A percentile compares a stretch with the other conserved stretches of the same genome.
Evolutionary conservation across 2,797 vertebrate species (phyloP).

Genomic region (Ispidina lecontei): DNA sequence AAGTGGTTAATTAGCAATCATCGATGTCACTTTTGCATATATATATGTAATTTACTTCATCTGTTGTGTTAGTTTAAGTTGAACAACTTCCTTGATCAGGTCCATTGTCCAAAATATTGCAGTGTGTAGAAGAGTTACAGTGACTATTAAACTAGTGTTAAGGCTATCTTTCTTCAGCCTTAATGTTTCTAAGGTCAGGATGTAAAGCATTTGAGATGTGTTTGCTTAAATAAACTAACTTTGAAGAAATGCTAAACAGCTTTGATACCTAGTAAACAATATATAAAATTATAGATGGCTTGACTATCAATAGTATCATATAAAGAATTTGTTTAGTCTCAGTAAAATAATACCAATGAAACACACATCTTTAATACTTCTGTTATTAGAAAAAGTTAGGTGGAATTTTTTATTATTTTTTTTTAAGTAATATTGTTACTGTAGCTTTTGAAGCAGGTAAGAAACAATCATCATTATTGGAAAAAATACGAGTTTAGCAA

Average conservation of each 20-base stretch:
- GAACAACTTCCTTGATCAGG: not conserved
- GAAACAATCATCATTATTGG: not conserved
- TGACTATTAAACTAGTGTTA: not conserved
- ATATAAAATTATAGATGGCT: not conserved
- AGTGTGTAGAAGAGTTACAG: not conserved
- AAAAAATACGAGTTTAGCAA: not conserved
- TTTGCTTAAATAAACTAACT: not conserved
- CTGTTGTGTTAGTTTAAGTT: not conserved
- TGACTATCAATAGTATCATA: not conserved
- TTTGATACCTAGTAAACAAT: not conserved
- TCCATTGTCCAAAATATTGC: not conserved
- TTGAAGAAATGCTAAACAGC: not conserved
- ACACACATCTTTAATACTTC: not conserved
- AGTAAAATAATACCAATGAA: not conserved
- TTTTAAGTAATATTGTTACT: not conserved
- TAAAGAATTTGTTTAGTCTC: not conserved
- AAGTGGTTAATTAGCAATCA: not conserved
- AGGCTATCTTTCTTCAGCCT: not conserved
- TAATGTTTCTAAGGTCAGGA: not conserved
- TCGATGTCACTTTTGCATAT: not conserved
- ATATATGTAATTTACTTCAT: not conserved
- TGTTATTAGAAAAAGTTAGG: not conserved
- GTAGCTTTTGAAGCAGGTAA: not conserved
- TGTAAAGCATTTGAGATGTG: not conserved
- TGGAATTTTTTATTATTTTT: not conserved